Evolutionary conservation across 2,888 invertebrate genomes (phyloP).

Genomic region (Apamea anceps): DNA sequence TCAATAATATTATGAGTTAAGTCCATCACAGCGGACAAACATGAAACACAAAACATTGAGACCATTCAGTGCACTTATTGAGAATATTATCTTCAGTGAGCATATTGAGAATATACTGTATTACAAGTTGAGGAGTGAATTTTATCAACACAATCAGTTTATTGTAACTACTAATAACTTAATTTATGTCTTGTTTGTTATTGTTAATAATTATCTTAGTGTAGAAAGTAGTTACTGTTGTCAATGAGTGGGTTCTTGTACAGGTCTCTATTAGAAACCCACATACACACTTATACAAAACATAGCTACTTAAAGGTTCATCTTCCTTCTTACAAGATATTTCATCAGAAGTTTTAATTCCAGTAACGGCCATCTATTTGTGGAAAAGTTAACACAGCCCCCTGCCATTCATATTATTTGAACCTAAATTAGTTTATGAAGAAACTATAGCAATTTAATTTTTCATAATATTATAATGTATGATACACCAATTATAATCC

Average conservation of each 20-base stretch:
- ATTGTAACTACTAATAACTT: conserved; percentile 35
- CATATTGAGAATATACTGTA: conserved; percentile 32
- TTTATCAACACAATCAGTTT: conserved; percentile 29
- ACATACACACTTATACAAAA: neutral
- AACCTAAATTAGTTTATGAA: neutral
- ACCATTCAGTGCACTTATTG: conserved; percentile 25
- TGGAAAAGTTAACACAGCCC: neutral
- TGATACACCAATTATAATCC: neutral
- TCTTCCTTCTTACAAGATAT: too few relatives aligned
- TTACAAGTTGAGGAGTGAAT: conserved; percentile 30
- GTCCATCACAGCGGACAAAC: conserved; percentile 17
- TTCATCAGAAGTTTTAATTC: neutral
- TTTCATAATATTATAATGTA: too few relatives aligned
- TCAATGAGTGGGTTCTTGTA: conserved; percentile 12
- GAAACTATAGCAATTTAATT: too few relatives aligned
- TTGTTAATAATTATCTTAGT: conserved; percentile 10
- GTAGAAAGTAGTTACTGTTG: conserved; percentile 26
- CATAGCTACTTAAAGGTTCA: neutral
- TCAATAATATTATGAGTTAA: conserved; percentile 45
- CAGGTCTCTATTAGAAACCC: neutral
- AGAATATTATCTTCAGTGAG: conserved; percentile 37
- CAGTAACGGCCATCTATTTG: neutral
- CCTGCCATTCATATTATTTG: neutral
- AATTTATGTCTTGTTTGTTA: conserved; percentile 20
- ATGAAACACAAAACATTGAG: conserved; percentile 44